Conservation (phyloP, 2,113 vertebrate species). For the Miniopterus natalensis region DNA sequence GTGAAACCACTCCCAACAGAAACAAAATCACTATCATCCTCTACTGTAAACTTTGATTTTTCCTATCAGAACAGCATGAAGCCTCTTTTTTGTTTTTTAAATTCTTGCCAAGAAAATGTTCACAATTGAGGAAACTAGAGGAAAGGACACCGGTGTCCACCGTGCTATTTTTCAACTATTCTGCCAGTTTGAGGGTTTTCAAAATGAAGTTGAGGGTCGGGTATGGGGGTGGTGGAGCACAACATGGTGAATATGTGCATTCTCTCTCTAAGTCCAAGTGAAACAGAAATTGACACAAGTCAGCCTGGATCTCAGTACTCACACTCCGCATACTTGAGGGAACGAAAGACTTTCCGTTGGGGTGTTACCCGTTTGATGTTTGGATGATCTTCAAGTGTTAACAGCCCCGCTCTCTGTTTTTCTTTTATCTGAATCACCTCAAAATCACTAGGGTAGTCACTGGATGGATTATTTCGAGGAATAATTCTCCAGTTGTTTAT, state of each 20-base stretch:
- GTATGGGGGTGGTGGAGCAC: background rate
- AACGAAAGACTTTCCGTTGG: constrained; percentile 96
- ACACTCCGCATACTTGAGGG: constrained; percentile 94
- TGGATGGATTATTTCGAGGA: constrained; percentile 96
- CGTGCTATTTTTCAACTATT: background rate
- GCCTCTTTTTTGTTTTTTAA: background rate
- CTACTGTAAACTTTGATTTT: background rate
- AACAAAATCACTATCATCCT: background rate
- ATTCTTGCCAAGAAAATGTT: background rate
- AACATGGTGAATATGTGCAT: background rate
- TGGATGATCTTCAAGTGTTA: constrained; percentile 95
- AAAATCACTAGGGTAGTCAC: constrained; percentile 98
- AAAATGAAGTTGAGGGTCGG: background rate
- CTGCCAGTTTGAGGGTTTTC: background rate
- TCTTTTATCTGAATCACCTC: constrained; percentile 97
- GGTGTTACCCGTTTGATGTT: constrained; percentile 98
- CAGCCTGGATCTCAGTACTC: constrained; percentile 82
- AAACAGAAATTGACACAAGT: fast-evolving
- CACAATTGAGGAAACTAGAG: background rate
- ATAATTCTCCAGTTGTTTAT: constrained; percentile 96
- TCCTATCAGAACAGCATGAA: background rate
- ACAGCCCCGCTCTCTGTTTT: constrained; percentile 91
- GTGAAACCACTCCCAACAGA: background rate
- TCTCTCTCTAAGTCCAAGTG: background rate
- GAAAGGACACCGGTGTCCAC: background rate